Evolutionary conservation across 2,888 invertebrate genomes (phyloP), one percentile per base, ranked within the genome.

Genomic region (Amorpha juglandis): DNA sequence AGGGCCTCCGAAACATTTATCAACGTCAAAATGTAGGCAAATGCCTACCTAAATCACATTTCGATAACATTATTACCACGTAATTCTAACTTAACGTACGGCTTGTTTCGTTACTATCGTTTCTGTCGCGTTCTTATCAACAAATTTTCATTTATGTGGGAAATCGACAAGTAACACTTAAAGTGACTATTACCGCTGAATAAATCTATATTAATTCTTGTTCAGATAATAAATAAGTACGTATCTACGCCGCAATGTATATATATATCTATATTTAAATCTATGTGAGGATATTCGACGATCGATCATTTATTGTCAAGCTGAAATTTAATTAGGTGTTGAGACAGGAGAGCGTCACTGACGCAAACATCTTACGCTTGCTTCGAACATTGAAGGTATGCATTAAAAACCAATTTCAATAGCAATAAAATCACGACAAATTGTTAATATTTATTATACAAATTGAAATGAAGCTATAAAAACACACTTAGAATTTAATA

Each of bases 21-120:
- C 58, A 38, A 42, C 42, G 58, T 58, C 68, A 64, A 68, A 66
- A 68, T 69, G 63, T 67, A 52, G 58, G 48, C 16, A 65, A n/a
- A n/a, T n/a, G n/a, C 66, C 63, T 62, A 62, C 33, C 7, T 45
- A 58, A 42, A 42, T 58, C 58, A 58, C 42, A 19, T 19, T 19
- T 58, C 58, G 58, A 58, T 58, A 58, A 42, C 42, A 19, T 6
- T 58, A 42, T 58, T 42, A 58, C 38, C 38, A 58, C 42, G 58
- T 52, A 45, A 33, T 4, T 27, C 47, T 19, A 50, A n/a, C 42
- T 19, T 33, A 21, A 58, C 19, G 38, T 38, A 12, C 38, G 58
- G 19, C 42, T 58, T 42, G 38, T 38, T 42, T 19, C 19, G 12
- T 42, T 42, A 12, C 19, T 19, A 42, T 16, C 55, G 38, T 38